A percentile compares a stretch with the other conserved stretches of the same genome.
These are phyloP conservation scores for Synodontis membranacea DNA, from an alignment of 2,113 vertebrate genomes.

Conservation along the genomic window DNA sequence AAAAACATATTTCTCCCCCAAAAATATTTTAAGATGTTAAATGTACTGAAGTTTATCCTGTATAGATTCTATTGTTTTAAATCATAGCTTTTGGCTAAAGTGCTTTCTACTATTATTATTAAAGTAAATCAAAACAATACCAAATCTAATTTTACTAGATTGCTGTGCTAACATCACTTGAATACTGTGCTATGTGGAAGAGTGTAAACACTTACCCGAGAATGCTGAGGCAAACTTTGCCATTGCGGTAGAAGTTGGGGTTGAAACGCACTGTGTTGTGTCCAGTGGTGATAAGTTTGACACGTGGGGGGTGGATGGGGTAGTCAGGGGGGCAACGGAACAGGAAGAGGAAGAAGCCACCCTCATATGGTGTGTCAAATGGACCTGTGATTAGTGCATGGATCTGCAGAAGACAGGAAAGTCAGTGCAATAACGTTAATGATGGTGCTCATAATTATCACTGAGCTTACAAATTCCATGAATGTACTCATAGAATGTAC, in stretches of 20 bases:
- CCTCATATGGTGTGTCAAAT: conserved; percentile 98
- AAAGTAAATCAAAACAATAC: neutral
- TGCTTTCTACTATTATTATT: neutral
- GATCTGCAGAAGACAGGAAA: conserved; percentile 78
- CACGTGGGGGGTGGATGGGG: conserved; percentile 95
- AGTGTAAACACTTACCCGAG: conserved; percentile 81
- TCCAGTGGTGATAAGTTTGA: conserved; percentile 98
- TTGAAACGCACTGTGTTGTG: conserved; percentile 99
- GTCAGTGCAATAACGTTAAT: neutral
- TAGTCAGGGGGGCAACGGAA: conserved; percentile 99
- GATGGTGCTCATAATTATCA: neutral
- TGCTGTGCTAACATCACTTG: neutral
- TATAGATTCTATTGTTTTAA: neutral
- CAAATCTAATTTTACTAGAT: neutral
- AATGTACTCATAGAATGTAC: neutral
- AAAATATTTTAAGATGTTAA: neutral
- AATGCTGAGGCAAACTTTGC: conserved; percentile 99
- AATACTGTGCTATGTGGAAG: neutral
- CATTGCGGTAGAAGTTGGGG: conserved; percentile 99
- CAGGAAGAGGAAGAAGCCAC: conserved; percentile 98
- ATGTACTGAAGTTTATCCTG: neutral
- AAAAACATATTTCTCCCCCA: neutral
- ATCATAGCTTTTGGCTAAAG: neutral
- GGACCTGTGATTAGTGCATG: conserved; percentile 97
- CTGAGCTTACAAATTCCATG: neutral